Percentiles rank a stretch among this genome's conserved stretches.
These are phyloP conservation scores for Machaerirhynchus nigripectus DNA, from an alignment of 2,113 vertebrate species.

Conservation along the genomic window DNA sequence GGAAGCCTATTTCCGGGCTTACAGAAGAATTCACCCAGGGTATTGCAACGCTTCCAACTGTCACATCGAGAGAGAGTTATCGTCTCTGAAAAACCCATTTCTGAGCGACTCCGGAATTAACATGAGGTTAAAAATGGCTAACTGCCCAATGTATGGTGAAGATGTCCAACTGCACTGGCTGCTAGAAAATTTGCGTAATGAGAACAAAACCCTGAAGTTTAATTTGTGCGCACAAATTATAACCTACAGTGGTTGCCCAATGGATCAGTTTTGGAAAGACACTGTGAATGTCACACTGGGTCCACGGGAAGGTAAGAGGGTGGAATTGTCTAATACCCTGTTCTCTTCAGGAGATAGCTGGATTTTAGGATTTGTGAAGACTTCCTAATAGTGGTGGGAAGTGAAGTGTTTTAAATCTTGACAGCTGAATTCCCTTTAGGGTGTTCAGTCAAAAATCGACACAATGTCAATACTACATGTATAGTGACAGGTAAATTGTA, in stretches of 20 bases:
- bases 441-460: not conserved
- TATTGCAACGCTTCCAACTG: slow-evolving; percentile 62
- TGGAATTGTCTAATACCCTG: not conserved
- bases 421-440: not conserved
- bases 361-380: not conserved
- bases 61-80: slow-evolving; percentile 57
- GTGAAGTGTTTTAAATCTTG: not conserved
- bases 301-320: slow-evolving; percentile 58
- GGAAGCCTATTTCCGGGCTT: slow-evolving; percentile 51
- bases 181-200: slow-evolving; percentile 53
- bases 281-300: slow-evolving; percentile 4
- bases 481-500: not conserved
- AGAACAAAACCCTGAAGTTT: slow-evolving; percentile 53
- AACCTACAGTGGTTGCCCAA: slow-evolving; percentile 45
- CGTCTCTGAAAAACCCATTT: slow-evolving; percentile 43
- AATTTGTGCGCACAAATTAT: slow-evolving; percentile 48
- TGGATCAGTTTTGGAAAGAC: slow-evolving; percentile 65
- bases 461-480: not conserved
- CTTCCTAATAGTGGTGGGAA: not conserved
- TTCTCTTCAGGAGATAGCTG: not conserved
- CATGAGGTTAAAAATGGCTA: slow-evolving; percentile 60
- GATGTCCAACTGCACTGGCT: slow-evolving; percentile 49
- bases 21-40: slow-evolving; percentile 56
- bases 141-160: slow-evolving; percentile 62
- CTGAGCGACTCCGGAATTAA: slow-evolving; percentile 45